These are phyloP conservation scores for Martes martes DNA, from an alignment of 2,113 vertebrate genomes.

Conservation along the genomic window DNA sequence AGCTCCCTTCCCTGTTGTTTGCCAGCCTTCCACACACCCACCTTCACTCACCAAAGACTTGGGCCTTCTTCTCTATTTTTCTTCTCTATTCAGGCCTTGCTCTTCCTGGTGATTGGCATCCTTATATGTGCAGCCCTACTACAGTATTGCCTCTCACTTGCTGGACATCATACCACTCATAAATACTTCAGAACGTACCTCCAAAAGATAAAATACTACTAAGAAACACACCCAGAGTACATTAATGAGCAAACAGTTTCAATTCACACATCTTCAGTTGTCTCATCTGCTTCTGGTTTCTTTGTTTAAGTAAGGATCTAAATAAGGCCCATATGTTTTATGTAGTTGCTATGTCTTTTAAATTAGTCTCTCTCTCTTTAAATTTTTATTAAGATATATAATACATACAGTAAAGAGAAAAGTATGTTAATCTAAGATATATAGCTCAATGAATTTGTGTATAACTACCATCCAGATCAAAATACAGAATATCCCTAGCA, in stretches of 20 bases:
- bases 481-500: neutral
- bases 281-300: neutral
- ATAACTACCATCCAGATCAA: neutral
- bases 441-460: neutral
- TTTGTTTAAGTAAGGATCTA: neutral
- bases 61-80: neutral
- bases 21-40: neutral
- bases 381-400: neutral
- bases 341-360: neutral
- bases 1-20: neutral
- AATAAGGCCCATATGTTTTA: neutral
- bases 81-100: neutral
- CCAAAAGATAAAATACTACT: neutral
- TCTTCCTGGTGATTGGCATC: neutral
- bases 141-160: neutral
- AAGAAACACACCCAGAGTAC: neutral
- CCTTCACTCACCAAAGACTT: neutral
- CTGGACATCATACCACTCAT: neutral
- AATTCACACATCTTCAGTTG: neutral
- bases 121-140: no score
- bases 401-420: neutral
- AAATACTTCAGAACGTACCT: neutral
- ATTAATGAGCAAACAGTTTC: neutral
- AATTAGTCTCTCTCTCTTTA: neutral
- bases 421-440: neutral